Base-by-base conservation (phyloP, 2,888 invertebrate species). In the Muschampia plurimacula region DNA sequence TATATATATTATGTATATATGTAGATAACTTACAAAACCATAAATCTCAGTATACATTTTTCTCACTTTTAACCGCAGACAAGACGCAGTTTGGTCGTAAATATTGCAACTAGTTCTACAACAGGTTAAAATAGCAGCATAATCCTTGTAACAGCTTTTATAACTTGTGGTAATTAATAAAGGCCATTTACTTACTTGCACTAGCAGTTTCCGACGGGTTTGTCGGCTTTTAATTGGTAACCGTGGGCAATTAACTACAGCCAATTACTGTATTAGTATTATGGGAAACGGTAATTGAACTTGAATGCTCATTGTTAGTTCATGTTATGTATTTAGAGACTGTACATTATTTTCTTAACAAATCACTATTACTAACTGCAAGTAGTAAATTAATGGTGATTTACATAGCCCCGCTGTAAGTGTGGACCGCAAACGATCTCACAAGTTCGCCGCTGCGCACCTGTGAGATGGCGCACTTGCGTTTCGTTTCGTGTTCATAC, bases 201-300 rank as follows among this genome's bases (percentile, higher is more conserved):
- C 65, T 52, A 52, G 65, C 52, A 36, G 52, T n/a, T 28, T 46
- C 46, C 65, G 65, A 66, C 49, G 65, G 49, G 52, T 52, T 66
- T 66, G 65, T 46, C 65, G 49, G 52, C 65, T 66, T 66, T 65
- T 66, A 66, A 66, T 66, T 66, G 65, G 49, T 52, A 32, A 52
- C 32, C n/a, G 22, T 10, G 32, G 36, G 52, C 32, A 52, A 66
- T 65, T 52, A 65, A 65, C 49, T 65, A 13, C 49, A 49, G 32
- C 15, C 65, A 65, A 65, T 65, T 65, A 65, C 46, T 32, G 49
- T 65, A 62, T 65, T 49, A 46, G 49, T 32, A n/a, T 64, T 62
- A 39, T 62, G 62, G 8, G 59, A 59, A 59, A 32, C 32, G n/a
- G 9, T 55, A n/a, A 49, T 49, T 55, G n/a, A 22, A n/a, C 22